Evolutionary conservation across 2,888 invertebrate species (phyloP).

Genomic region (Sarcophaga carnaria): DNA sequence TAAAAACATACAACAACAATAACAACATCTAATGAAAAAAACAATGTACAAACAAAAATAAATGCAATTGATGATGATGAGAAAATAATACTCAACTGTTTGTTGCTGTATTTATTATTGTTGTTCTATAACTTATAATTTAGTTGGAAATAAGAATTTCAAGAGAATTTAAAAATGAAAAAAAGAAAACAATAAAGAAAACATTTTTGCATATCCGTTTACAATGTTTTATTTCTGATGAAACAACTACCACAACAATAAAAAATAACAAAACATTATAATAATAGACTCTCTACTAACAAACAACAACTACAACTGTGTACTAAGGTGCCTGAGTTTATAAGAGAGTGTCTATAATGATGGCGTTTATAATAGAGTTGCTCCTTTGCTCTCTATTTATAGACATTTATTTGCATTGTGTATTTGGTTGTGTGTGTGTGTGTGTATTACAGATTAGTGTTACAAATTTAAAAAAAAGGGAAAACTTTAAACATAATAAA

Average conservation of each 20-base stretch:
- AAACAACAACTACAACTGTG: neutral
- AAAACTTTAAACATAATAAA: slow-evolving; percentile 30
- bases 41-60: neutral
- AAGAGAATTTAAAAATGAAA: neutral
- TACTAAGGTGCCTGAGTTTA: neutral
- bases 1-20: neutral
- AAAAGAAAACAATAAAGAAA: neutral
- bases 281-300: neutral
- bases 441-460: slow-evolving; percentile 5
- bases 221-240: slow-evolving; percentile 8
- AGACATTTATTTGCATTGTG: neutral
- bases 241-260: neutral
- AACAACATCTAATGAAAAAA: neutral
- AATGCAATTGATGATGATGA: slow-evolving; percentile 23
- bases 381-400: neutral
- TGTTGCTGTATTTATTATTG: neutral
- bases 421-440: neutral
- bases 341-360: slow-evolving; percentile 34
- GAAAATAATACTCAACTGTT: slow-evolving; percentile 17
- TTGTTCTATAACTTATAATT: too few species aligned
- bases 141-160: neutral
- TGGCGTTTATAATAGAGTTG: neutral
- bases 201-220: slow-evolving; percentile 33
- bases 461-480: slow-evolving; percentile 24
- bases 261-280: neutral